phyloP scores from a whole-genome alignment of 2,888 invertebrate genomes.

The Aproaerema taeniolella region DNA sequence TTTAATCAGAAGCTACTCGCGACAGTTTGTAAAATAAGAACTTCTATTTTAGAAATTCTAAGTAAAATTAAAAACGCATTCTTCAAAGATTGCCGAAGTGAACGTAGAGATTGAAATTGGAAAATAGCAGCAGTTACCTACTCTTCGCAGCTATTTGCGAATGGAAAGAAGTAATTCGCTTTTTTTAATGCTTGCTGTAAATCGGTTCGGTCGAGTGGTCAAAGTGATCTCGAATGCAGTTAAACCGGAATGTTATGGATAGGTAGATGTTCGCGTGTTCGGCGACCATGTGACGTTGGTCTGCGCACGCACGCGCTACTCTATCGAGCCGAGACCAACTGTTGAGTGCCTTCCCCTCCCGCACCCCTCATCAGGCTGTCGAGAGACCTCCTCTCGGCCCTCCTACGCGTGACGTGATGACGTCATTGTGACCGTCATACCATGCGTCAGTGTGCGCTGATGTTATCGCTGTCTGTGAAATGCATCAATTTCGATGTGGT shows the following conservation, averaged over 20 bases:
- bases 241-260: conserved; percentile 12
- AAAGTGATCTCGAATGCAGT: conserved; percentile 8
- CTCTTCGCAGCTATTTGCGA: neutral
- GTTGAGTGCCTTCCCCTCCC: conserved; percentile 52
- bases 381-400: conserved; percentile 23
- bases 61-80: too few relatives aligned
- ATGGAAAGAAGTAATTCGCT: neutral
- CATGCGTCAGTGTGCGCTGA: conserved; percentile 23
- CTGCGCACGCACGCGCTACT: conserved; percentile 59
- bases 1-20: too few relatives aligned
- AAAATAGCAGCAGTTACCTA: neutral
- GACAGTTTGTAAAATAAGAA: too few relatives aligned
- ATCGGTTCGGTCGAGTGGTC: conserved; percentile 4
- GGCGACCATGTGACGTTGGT: conserved; percentile 45
- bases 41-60: too few relatives aligned
- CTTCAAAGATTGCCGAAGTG: too few relatives aligned
- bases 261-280: conserved; percentile 28
- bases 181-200: neutral
- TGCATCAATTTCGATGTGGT: conserved; percentile 15
- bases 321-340: conserved; percentile 68
- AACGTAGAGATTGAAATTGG: neutral
- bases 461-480: conserved; percentile 10
- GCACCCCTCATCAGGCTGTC: conserved; percentile 24
- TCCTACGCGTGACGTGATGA: conserved; percentile 37
- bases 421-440: conserved; percentile 50